Base-by-base conservation (phyloP, 2,888 invertebrate genomes). In the Tipula confusa region DNA sequence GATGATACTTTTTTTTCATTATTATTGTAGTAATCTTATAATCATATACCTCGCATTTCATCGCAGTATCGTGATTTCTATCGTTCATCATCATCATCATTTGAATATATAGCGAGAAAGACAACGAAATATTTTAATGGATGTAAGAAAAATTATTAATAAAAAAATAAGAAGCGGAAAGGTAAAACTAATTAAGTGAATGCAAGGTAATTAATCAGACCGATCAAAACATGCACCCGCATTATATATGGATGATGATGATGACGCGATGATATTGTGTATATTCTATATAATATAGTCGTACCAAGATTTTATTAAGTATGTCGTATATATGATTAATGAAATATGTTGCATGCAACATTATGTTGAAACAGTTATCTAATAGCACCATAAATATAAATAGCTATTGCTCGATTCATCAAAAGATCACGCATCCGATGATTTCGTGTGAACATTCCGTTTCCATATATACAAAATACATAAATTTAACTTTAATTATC, bases 221-320 rank as follows among this genome's bases (percentile, higher is more conserved):
- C 64, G 64, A 64, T 64, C 64, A 64, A 64, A 64, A 64, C 64
- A 64, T 64, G 64, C 64, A 64, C 64, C 64, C 64, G 64, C 64
- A 64, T 64, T 24, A 24, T 43, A 15, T 43, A 13, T n/a, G 24
- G 64, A 64, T 64, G 9, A 33, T 9, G 64, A 64, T 64, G 43
- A 43, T 43, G 43, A 33, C 9, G 33, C 9, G 33, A 24, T 64
- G 24, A 9, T 64, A 64, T 64, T 64, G 64, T 64, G 64, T 64
- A 24, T n/a, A n/a, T n/a, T n/a, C n/a, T n/a, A n/a, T n/a, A n/a
- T n/a, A n/a, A n/a, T n/a, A n/a, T n/a, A n/a, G n/a, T n/a, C n/a
- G n/a, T n/a, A n/a, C n/a, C n/a, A n/a, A n/a, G n/a, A n/a, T n/a
- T n/a, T n/a, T n/a, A n/a, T n/a, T n/a, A n/a, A n/a, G n/a, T n/a